Evolutionary conservation across 1,140 invertebrate genomes (phyloP), one percentile per base, ranked within the genome.

Genomic region (Physella acuta): DNA sequence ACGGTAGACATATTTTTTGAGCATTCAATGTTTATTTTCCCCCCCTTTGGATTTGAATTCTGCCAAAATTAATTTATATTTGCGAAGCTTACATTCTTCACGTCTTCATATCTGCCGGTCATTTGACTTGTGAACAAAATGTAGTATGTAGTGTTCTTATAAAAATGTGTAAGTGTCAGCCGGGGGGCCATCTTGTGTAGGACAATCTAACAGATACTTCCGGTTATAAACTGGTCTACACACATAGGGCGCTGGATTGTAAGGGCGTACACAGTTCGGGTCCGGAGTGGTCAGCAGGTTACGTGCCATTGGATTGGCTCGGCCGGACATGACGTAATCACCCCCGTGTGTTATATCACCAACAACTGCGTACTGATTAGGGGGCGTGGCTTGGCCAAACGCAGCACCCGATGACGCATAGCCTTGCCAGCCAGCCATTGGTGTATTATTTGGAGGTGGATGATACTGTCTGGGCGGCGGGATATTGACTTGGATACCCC

Each of bases 201-300:
- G 62, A 24, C 62, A 64, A 33, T 64, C 62, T 16, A 52, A 30
- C 16, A 64, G 24, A 53, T 64, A 64, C 30, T 31, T 64, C 20
- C 62, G 39, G 26, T 53, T 52, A 26, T 64, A 64, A 1, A 64
- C 62, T 28, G 62, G 62, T 26, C 62, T 64, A 36, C 62, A 64
- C 1, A 64, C 30, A 36, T 64, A 64, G 14, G 39, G 8, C 17
- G 62, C 16, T 51, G 44, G 62, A 49, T 33, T 37, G 37, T 64
- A 64, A 16, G 62, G 49, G 4, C 28, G 20, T 3, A 36, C 8
- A 53, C 62, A 64, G 20, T 33, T 1, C 16, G 62, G 62, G 28
- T 44, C 39, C 34, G 62, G 62, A 24, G 16, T 24, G 28, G 2
- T n/a, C 17, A 63, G 33, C 39, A 44, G 20, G 8, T 8, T 44